Base-by-base conservation (phyloP, 1,140 invertebrate genomes). In the Sarcophaga bullata region DNA sequence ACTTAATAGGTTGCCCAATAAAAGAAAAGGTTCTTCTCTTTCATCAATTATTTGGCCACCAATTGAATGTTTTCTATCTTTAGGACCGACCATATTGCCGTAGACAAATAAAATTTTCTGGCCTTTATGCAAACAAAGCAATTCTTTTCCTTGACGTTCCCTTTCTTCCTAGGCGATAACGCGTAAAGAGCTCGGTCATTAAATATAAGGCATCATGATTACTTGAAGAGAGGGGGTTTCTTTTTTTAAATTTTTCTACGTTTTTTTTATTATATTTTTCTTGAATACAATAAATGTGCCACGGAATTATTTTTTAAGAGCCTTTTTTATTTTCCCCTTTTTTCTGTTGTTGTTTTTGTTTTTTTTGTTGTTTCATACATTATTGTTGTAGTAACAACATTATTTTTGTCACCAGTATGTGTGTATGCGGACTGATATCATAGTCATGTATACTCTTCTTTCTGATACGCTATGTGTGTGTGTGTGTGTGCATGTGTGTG, bases 121-220 rank as follows among this genome's bases (percentile, higher is more conserved):
- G 17, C 6, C 17, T 68, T 68, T 58, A 52, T 1, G 13, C 8
- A 52, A 37, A 37, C 25, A 37, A 37, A 37, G 25, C 13, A 52
- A 52, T 68, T 19, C 19, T 68, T 68, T 13, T 58, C 9, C 62
- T 19, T 68, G n/a, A 15, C 25, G 25, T 37, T 37, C n/a, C n/a
- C n/a, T n/a, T n/a, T n/a, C n/a, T n/a, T n/a, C n/a, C n/a, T n/a
- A n/a, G n/a, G n/a, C n/a, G 25, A 37, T 37, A 37, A 37, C 25
- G 25, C 25, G 4, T 37, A 68, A 68, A 68, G 19, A 68, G 19
- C 62, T n/a, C 0, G 13, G n/a, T 15, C 54, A 13, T 58, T 58
- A 58, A 58, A 58, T 58, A n/a, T 68, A 19, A 68, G 6, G 19
- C 25, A 68, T 68, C 62, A 68, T 68, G 62, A 68, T 19, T 68